A percentile compares a stretch with the other conserved stretches of the same genome.
phyloP scores from a whole-genome alignment of 2,797 vertebrate species.

The Gallirallus australis region DNA sequence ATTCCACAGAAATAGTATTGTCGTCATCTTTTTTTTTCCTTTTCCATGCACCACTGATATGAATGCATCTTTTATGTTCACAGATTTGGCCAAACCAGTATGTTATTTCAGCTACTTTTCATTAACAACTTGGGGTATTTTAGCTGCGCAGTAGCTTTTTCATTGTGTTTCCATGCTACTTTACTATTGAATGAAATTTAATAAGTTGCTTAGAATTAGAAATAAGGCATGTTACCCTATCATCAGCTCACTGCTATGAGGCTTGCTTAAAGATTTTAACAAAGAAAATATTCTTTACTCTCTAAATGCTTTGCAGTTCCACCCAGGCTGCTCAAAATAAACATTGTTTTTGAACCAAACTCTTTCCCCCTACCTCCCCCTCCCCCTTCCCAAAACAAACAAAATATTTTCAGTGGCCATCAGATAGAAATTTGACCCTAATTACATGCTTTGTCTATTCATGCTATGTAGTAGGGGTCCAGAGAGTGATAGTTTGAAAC shows the following conservation, averaged over 20 bases:
- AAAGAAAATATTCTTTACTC: constrained; percentile 68
- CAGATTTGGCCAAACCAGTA: constrained; percentile 46
- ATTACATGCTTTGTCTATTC: constrained; percentile 48
- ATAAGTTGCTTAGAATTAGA: constrained; percentile 68
- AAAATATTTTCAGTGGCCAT: constrained; percentile 43
- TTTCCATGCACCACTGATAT: neutral
- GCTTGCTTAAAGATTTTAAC: constrained; percentile 58
- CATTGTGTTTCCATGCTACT: constrained; percentile 51
- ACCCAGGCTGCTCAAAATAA: constrained; percentile 52
- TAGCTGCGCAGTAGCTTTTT: constrained; percentile 56
- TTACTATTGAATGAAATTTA: constrained; percentile 68
- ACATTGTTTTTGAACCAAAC: constrained; percentile 53
- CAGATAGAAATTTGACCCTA: constrained; percentile 54
- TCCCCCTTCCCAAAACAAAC: constrained; percentile 25
- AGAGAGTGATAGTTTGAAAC: constrained; percentile 6
- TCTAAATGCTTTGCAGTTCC: constrained; percentile 37
- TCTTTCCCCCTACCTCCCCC: neutral
- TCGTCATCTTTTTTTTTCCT: neutral
- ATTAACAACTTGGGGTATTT: constrained; percentile 62
- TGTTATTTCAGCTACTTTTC: constrained; percentile 69
- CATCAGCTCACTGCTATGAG: constrained; percentile 57
- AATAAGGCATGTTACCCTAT: constrained; percentile 58
- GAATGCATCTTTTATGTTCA: constrained; percentile 41
- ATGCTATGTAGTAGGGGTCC: constrained; percentile 3
- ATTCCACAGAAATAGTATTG: constrained; percentile 35